phyloP scores from a whole-genome alignment of 2,888 invertebrate species.

The Eupithecia exiguata region DNA sequence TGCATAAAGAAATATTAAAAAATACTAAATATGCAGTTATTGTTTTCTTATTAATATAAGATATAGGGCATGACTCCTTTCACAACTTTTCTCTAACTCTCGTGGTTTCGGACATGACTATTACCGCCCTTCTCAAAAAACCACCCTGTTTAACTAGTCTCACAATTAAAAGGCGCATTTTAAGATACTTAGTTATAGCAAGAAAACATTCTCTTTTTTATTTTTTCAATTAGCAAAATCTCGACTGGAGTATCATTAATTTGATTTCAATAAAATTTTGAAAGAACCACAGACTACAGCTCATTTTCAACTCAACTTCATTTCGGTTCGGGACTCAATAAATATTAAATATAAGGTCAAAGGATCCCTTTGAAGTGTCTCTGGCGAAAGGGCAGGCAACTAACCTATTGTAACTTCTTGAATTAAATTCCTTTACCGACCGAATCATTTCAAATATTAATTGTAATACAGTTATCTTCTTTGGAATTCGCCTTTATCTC shows the following conservation, averaged over 20 bases:
- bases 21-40: too few relatives aligned
- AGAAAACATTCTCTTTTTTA: too few relatives aligned
- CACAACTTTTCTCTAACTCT: too few relatives aligned
- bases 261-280: slow-evolving; percentile 24
- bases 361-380: slow-evolving; percentile 66
- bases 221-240: not conserved
- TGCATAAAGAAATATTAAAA: too few relatives aligned
- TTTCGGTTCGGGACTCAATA: slow-evolving; percentile 52
- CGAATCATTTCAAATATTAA: slow-evolving; percentile 42
- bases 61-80: too few relatives aligned
- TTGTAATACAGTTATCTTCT: slow-evolving; percentile 27
- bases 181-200: too few relatives aligned
- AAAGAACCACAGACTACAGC: slow-evolving; percentile 43
- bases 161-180: too few relatives aligned
- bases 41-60: too few relatives aligned
- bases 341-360: slow-evolving; percentile 67
- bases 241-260: not conserved
- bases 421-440: slow-evolving; percentile 69
- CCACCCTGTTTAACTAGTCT: too few relatives aligned
- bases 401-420: slow-evolving; percentile 68
- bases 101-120: too few relatives aligned
- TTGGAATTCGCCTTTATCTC: slow-evolving; percentile 22
- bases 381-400: slow-evolving; percentile 64
- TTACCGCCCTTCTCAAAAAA: too few relatives aligned
- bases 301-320: slow-evolving; percentile 29